Evolutionary conservation across 1,140 invertebrate genomes (phyloP).

Genomic region (Dinothrombium tinctorium): DNA sequence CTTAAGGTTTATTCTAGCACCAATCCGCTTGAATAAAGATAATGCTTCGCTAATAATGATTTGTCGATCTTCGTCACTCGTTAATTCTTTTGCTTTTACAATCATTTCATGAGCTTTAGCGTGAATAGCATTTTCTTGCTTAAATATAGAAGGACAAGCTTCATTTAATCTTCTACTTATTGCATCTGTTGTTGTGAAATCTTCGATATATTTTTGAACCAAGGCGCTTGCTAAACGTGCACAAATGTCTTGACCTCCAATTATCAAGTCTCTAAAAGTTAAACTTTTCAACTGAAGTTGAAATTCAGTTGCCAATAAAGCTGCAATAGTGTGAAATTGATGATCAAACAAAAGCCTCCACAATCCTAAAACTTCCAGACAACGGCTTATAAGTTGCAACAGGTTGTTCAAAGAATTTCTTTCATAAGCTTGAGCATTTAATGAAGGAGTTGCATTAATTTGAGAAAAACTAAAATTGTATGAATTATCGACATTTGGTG

Average conservation of each 20-base stretch:
- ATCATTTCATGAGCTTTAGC: constrained; percentile 77
- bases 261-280: constrained; percentile 51
- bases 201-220: constrained; percentile 51
- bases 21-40: constrained; percentile 55
- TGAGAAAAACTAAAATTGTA: constrained; percentile 18
- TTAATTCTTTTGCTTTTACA: constrained; percentile 37
- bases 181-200: constrained; percentile 76
- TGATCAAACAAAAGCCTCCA: constrained; percentile 83
- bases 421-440: constrained; percentile 19
- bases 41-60: constrained; percentile 48
- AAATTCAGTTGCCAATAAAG: constrained; percentile 26
- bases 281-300: constrained; percentile 33
- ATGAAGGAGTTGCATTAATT: background rate
- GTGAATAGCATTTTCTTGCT: constrained; percentile 79
- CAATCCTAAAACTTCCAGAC: constrained; percentile 69
- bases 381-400: constrained; percentile 46
- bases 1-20: constrained; percentile 45
- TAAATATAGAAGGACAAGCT: constrained; percentile 77
- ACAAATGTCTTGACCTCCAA: constrained; percentile 51
- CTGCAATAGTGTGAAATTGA: constrained; percentile 54
- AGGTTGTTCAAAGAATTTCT: constrained; percentile 49
- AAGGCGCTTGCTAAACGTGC: constrained; percentile 22
- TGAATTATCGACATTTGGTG: constrained; percentile 15
- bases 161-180: constrained; percentile 68
- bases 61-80: constrained; percentile 41